Conservation (phyloP, 2,888 invertebrate species). For the Drosophila rellima region DNA sequence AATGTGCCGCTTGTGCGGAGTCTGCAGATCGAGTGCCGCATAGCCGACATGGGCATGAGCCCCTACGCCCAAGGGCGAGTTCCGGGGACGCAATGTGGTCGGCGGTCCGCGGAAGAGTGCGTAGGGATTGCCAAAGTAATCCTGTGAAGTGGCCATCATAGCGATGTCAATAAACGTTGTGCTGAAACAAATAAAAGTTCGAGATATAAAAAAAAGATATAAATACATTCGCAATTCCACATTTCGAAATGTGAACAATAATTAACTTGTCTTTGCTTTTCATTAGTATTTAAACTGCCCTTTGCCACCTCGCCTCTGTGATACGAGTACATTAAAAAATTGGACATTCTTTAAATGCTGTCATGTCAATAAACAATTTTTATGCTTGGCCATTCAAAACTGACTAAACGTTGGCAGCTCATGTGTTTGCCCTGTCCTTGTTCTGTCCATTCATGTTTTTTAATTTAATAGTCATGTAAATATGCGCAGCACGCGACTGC, state of each 20-base stretch:
- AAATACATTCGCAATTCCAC: not conserved
- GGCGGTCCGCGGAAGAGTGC: slow-evolving; percentile 84
- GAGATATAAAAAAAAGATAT: not conserved
- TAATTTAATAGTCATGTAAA: slow-evolving; percentile 81
- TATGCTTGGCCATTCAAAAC: slow-evolving; percentile 57
- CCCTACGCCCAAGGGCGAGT: slow-evolving; percentile 80
- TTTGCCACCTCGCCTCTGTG: not conserved
- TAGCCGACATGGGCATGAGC: slow-evolving; percentile 50
- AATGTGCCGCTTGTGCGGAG: slow-evolving; percentile 83
- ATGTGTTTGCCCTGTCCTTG: slow-evolving; percentile 11
- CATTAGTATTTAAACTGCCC: not conserved
- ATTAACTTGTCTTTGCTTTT: slow-evolving; percentile 1
- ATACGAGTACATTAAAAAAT: not conserved
- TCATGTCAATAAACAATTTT: slow-evolving; percentile 68
- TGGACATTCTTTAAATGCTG: slow-evolving; percentile 8
- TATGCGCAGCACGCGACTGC: slow-evolving; percentile 68
- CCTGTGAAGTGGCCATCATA: slow-evolving; percentile 85
- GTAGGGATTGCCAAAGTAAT: slow-evolving; percentile 85
- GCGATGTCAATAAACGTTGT: slow-evolving; percentile 56
- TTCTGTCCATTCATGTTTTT: slow-evolving; percentile 73
- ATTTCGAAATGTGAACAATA: not conserved
- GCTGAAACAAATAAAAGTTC: slow-evolving; percentile 44
- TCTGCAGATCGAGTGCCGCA: slow-evolving; percentile 83
- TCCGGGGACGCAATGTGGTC: slow-evolving; percentile 83
- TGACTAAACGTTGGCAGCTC: slow-evolving; percentile 70